Base-by-base conservation (phyloP, 1,140 invertebrate genomes). In the Aphis craccivora region DNA sequence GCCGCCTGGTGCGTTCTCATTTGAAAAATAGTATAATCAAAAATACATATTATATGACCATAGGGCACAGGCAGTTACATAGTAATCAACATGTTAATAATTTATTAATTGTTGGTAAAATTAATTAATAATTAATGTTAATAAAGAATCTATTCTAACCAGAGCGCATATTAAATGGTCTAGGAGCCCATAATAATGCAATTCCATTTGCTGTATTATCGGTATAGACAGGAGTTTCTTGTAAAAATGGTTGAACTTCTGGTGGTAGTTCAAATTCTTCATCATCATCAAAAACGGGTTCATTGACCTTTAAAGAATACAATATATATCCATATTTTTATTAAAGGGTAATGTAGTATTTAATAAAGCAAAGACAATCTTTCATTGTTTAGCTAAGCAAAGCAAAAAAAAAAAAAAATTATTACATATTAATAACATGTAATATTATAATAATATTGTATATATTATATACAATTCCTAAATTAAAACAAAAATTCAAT, bases 131-230 rank as follows among this genome's bases (percentile, higher is more conserved):
- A 76, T 76, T 76, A n/a, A 6, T 76, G 14, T n/a, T 30, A 55
- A 53, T 40, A 84, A 83, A 53, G 14, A 60, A 48, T 48, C 55
- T 76, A 90, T 53, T 90, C 67, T 89, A 90, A 95, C 97, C 98
- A 93, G 99, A 99, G 94, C 99, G 96, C 95, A 99, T 97, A 95
- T 99, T 99, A 95, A 99, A 99, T 8, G 99, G 99, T 94, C 99
- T 96, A 1, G 99, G 99, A 45, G 99, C 99, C 99, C 99, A 99
- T 9, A 99, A 95, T n/a, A 99, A 95, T 22, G 99, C 97, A 95
- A 99, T 99, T 20, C 99, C 99, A 96, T 99, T 99, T 0, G 99
- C 99, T 30, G 99, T 99, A 95, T 99, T 99, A 95, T 99, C 99
- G 0, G 98, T 99, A 95, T 99, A 99, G 22, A 99, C 96, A 9